These are phyloP conservation scores for Hipposideros larvatus DNA, from an alignment of 2,797 vertebrate genomes.

Conservation along the genomic window DNA sequence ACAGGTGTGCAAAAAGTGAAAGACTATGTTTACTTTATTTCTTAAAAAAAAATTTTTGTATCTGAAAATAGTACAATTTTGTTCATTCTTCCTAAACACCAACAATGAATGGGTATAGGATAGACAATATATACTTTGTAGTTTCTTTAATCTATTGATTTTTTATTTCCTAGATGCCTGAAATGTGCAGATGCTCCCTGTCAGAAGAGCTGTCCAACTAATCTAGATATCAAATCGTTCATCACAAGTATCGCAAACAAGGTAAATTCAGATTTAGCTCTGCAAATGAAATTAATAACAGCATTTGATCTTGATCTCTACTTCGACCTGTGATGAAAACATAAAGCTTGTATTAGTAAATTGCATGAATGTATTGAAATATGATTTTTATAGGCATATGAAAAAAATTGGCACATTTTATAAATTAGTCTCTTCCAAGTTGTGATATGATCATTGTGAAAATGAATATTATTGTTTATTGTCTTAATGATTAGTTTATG, in stretches of 20 bases:
- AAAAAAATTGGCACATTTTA: slow-evolving; percentile 67
- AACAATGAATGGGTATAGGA: background rate
- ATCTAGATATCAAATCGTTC: slow-evolving; percentile 97
- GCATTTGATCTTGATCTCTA: background rate
- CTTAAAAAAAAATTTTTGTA: background rate
- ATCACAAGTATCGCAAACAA: slow-evolving; percentile 97
- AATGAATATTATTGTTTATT: background rate
- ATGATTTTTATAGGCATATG: slow-evolving; percentile 62
- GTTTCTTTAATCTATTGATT: slow-evolving; percentile 72
- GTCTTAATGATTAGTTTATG: background rate
- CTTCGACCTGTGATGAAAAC: slow-evolving; percentile 64
- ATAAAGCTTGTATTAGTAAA: slow-evolving; percentile 56
- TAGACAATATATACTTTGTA: background rate
- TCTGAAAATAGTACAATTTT: background rate
- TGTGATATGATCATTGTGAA: background rate
- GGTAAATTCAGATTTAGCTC: slow-evolving; percentile 87
- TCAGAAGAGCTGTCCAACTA: slow-evolving; percentile 98
- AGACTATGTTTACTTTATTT: background rate
- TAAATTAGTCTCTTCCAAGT: slow-evolving; percentile 56
- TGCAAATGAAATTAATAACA: slow-evolving; percentile 27
- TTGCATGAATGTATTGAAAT: slow-evolving; percentile 53
- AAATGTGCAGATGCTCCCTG: slow-evolving; percentile 98
- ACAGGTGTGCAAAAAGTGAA: background rate
- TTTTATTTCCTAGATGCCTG: slow-evolving; percentile 91
- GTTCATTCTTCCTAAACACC: background rate